Base-by-base conservation (phyloP, 2,113 vertebrate species). In the Oxyruncus cristatus region DNA sequence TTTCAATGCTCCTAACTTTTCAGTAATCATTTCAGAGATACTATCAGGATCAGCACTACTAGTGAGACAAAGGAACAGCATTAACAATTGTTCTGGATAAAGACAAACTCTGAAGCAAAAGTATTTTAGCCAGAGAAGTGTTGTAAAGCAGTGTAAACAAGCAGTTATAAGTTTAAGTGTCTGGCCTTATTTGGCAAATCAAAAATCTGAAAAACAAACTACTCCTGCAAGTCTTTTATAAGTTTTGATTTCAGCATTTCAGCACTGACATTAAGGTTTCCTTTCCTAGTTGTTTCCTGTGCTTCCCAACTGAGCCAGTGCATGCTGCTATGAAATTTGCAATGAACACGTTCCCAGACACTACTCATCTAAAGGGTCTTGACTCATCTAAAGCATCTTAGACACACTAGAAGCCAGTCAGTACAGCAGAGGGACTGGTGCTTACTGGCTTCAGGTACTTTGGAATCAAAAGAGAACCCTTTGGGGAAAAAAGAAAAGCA, bases 401-500 rank as follows among this genome's bases (percentile, higher is more conserved):
- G 30, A 44, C 50, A 66, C 17, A 37, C 10, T 13, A 33, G 41
- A 80, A 80, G 24, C 4, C 56, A 85, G 14, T 1, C 32, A 83
- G 22, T 19, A 4, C 22, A 58, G 42, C 33, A 93, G 24, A 22
- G 12, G 23, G 19, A 32, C n/a, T 27, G 14, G 35, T 63, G 39
- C 33, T 86, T 66, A 49, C 23, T 63, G 41, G 17, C 7, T 82
- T 71, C 46, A 59, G 12, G 22, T 13, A 39, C 23, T 67, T 76
- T 24, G 21, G 19, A 89, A 50, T 63, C 39, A 55, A 52, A 67
- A 78, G 8, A 42, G 2, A 35, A 72, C 10, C 49, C 28, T 49
- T 39, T 3, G 6, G 14, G 28, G 1, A 26, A 4, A 24, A 24
- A 22, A 37, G 16, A 8, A 37, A 8, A 2, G 0, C 20, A 71